Base-by-base conservation (phyloP, 2,797 vertebrate species). In the Aeoliscus strigatus region DNA sequence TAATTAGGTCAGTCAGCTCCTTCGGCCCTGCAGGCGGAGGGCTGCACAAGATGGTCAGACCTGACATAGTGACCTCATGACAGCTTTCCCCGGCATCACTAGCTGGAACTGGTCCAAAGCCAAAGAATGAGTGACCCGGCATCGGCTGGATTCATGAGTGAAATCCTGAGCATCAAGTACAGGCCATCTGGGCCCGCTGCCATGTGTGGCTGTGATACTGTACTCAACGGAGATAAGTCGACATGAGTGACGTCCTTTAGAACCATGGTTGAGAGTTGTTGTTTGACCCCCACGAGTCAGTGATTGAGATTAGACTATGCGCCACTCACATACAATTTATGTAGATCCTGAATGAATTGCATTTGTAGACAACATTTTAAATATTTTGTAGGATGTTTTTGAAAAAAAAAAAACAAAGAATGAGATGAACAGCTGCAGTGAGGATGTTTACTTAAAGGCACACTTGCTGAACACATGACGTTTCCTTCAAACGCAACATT, bases 1-100 rank as follows among this genome's bases (percentile, higher is more conserved):
- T 85, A 87, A 87, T 87, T 85, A 74, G 86, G 83, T 85, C 81
- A 85, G 66, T 72, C 60, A 17, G 60, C 56, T 81, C 61, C 70
- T 75, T 68, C 29, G 34, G 69, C 69, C 59, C 63, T 38, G 43
- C 49, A 41, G 64, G 53, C 50, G 43, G 54, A 65, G 47, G 51
- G 27, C 56, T 54, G 60, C 63, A 71, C 71, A 77, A 81, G 78
- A 83, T 66, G 71, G 73, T 78, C 60, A 27, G 48, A 46, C 37
- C 68, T 74, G 81, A 80, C 85, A 79, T 35, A 66, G 44, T 84
- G 84, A 83, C 81, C 79, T 55, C 36, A 4, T 49, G 62, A 69
- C 14, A 59, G 60, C 55, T 54, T 52, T 51, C 57, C 61, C 47
- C 48, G 62, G 66, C 66, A 71, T 63, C 39, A 14, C 44, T 36